Evolutionary conservation across 2,888 invertebrate species (phyloP), one percentile per base, ranked within the genome.

Genomic region (Micoletzkya japonica): DNA sequence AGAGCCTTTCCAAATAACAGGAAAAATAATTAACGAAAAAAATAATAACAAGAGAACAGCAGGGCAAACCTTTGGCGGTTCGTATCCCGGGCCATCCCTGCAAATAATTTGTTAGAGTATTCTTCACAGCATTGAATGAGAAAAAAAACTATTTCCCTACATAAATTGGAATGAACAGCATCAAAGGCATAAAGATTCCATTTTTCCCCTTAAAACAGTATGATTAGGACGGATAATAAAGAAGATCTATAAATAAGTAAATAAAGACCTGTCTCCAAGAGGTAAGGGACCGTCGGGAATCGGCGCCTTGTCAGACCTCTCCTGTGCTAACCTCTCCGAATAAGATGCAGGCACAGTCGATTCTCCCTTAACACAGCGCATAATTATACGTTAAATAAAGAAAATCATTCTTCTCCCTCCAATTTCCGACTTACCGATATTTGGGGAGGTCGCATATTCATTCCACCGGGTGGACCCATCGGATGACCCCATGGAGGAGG

Each of bases 271-370:
- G 26, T 24, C 30, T 61, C 64, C 64, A 1, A 66, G 54, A 10
- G 52, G 26, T 7, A 66, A 37, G 1, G 64, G 64, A 28, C 64
- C 64, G 7, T 66, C 64, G 20, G 64, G 64, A 6, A 66, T 66
- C 24, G 64, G 64, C 36, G 64, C 64, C 1, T 54, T 37, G 7
- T 66, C 64, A 7, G 64, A 63, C 34, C 59, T 52, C 64, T 66
- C 64, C 37, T 66, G 64, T 14, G 64, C 64, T 17, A 54, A 36
- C 17, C 64, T 2, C 14, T 66, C 64, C 52, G 64, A 66, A 54
- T 66, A 66, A 7, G 64, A 66, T n/a, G 52, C 28, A 17, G 64
- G 64, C 36, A 66, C 64, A 4, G 64, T 66, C 20, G 64, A 66
- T 34, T 66, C 44, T n/a, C 64, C 64, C 57, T 57, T 26, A 57